These are phyloP conservation scores for Mellivora capensis DNA, from an alignment of 2,113 vertebrate species.

Conservation along the genomic window DNA sequence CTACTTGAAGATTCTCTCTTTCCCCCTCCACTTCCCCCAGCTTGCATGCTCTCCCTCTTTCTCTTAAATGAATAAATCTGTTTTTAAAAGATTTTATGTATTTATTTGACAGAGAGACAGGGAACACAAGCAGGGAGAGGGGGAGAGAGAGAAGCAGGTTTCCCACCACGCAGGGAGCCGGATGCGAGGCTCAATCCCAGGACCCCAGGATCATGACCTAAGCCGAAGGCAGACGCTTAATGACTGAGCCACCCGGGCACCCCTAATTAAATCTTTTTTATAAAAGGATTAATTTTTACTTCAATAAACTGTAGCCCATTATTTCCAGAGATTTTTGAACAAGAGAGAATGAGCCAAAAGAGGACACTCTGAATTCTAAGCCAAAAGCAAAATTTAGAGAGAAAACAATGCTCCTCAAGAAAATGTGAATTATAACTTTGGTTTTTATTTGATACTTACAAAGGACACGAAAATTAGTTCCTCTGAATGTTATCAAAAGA, in stretches of 20 bases:
- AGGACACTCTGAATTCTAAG: conserved; percentile 23
- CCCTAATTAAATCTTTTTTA: background rate
- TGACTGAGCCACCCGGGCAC: too few relatives aligned
- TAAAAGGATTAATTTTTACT: background rate
- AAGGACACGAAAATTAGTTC: conserved; percentile 1
- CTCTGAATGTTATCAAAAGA: conserved; percentile 5
- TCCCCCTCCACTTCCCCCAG: background rate
- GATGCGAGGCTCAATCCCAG: too few relatives aligned
- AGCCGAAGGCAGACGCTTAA: too few relatives aligned
- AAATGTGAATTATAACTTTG: conserved; percentile 16
- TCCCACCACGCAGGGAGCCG: too few relatives aligned
- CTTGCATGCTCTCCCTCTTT: background rate
- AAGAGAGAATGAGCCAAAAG: background rate
- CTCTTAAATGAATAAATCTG: background rate
- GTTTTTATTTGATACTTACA: conserved; percentile 36
- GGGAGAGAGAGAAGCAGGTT: too few relatives aligned
- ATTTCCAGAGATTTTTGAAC: conserved; percentile 42
- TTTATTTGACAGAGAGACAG: too few relatives aligned
- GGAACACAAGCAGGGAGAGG: too few relatives aligned
- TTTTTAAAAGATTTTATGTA: too few relatives aligned
- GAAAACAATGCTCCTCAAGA: conserved; percentile 15
- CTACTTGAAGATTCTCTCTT: background rate
- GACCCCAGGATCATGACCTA: too few relatives aligned
- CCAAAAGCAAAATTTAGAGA: conserved; percentile 35
- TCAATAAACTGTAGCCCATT: background rate